Evolutionary conservation across 37 sponge, comb jelly and placozoan species (phyloP), one percentile per base, ranked within the genome.

Genomic region (Cliona cf. orientalis): DNA sequence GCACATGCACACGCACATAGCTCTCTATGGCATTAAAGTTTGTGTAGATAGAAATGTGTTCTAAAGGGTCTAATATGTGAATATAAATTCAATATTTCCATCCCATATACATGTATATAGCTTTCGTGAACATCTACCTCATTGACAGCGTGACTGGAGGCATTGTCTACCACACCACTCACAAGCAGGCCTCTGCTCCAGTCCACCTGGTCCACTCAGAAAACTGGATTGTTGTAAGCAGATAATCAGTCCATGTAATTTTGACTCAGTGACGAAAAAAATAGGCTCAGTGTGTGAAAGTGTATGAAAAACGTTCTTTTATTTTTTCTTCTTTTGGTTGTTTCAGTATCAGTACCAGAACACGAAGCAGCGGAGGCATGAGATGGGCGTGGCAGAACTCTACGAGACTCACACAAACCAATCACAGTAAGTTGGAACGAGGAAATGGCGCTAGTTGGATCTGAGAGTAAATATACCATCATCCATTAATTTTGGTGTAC

Each of bases 141-240:
- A 37, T 92, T 5, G 99, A 98, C 69, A 65, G 82, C 29, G 94
- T 98, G 4, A 92, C 91, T 23, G 99, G 99, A 11, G 78, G 72
- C 46, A 57, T 92, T 1, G 59, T 98, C 57, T 77, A 86, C 76
- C 91, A 91, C 43, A 62, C 81, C 45, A 42, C 81, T 7, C 99
- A 98, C 80, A 87, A 80, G 36, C 79, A 91, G 57, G 76, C 82
- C 60, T 66, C 80, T n/a, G 80, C 81, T 0, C 96, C 99, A 11
- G 99, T 93, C 1, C 81, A 91, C 70, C 41, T 95, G 46, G 84
- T 91, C 29, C 83, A 90, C 34, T 85, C 89, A 14, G 99, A 98
- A 72, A 92, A 98, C 84, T 98, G 99, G 99, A 78, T 98, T 17
- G 74, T 95, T 53, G 91, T 91, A 44, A 85, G 84, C 71, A 59